A percentile compares a stretch with the other conserved stretches of the same genome.
phyloP scores from a whole-genome alignment of 2,888 invertebrate species.

The Scotopteryx bipunctaria region DNA sequence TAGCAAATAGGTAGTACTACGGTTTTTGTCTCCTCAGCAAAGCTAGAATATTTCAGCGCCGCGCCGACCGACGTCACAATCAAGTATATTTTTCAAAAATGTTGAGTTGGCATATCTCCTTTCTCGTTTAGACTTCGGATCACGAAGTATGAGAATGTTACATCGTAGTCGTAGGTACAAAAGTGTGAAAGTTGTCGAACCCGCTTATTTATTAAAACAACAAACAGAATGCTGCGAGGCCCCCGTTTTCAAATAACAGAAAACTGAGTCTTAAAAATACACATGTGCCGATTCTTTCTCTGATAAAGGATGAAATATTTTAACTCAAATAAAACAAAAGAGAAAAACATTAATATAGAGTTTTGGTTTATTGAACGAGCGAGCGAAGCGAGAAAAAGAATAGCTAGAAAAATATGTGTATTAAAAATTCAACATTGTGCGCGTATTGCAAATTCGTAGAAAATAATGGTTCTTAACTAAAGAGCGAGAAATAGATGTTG shows the following conservation, averaged over 20 bases:
- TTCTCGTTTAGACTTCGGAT: constrained; percentile 26
- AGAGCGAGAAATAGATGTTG: no score
- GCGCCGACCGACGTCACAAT: neutral
- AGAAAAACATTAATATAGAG: neutral
- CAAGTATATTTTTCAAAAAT: neutral
- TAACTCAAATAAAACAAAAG: neutral
- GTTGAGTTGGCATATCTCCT: neutral
- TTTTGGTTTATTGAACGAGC: neutral
- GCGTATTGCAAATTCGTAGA: no score
- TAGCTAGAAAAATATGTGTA: no score
- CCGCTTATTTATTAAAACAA: constrained; percentile 30
- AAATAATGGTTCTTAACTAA: no score
- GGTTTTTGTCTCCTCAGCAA: neutral
- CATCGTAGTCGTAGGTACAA: constrained; percentile 4
- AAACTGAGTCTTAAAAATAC: neutral
- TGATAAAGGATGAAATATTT: neutral
- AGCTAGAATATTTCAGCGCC: neutral
- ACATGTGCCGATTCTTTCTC: neutral
- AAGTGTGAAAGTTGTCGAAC: constrained; percentile 28
- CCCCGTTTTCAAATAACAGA: neutral
- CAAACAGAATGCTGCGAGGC: constrained; percentile 8
- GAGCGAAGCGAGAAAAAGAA: no score
- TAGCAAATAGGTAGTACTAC: neutral
- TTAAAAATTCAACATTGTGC: no score
- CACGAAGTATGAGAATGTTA: constrained; percentile 27